These are phyloP conservation scores for Meteorus colon DNA, from an alignment of 2,888 invertebrate species.

Conservation along the genomic window DNA sequence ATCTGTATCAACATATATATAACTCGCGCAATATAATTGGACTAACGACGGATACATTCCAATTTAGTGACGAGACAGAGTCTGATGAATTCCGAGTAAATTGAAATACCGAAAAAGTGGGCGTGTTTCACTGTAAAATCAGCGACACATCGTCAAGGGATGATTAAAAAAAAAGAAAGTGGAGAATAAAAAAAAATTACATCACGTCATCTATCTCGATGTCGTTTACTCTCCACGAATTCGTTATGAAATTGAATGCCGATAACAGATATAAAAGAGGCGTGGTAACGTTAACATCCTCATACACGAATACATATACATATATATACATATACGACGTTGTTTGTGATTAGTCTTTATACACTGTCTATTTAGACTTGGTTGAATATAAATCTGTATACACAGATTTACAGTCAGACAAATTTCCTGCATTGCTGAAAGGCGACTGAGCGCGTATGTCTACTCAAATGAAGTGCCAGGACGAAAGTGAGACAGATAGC, in stretches of 20 bases:
- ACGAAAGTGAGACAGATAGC: conserved; percentile 9
- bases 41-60: conserved; percentile 41
- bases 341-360: conserved; percentile 3
- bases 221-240: background rate
- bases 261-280: conserved; percentile 14
- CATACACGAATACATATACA: background rate
- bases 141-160: conserved; percentile 14
- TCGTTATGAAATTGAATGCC: conserved; percentile 8
- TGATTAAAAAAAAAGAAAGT: conserved; percentile 16
- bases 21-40: conserved; percentile 33
- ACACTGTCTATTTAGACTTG: background rate
- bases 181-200: background rate
- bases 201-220: background rate
- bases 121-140: conserved; percentile 57
- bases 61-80: conserved; percentile 48
- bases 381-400: background rate
- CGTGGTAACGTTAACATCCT: background rate
- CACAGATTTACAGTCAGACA: background rate
- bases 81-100: conserved; percentile 63
- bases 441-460: conserved; percentile 47
- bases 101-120: conserved; percentile 70
- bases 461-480: conserved; percentile 46
- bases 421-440: conserved; percentile 36
- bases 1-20: conserved; percentile 10
- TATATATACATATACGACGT: background rate